Evolutionary conservation across 2,888 invertebrate genomes (phyloP).

Genomic region (Brenthis ino): DNA sequence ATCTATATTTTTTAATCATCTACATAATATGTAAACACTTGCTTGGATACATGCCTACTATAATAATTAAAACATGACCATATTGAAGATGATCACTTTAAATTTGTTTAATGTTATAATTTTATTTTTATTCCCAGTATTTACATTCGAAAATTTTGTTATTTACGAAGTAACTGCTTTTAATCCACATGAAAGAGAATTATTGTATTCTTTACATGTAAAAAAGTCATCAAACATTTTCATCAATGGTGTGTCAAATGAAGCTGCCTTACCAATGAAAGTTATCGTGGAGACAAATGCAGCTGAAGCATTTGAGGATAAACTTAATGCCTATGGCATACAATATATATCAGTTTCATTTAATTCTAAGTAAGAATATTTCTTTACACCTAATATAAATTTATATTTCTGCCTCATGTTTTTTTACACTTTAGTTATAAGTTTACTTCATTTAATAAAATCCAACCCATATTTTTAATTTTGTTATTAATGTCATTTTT

Average conservation of each 20-base stretch:
- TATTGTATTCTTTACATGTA: slow-evolving; percentile 53
- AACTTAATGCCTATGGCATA: slow-evolving; percentile 52
- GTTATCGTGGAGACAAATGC: slow-evolving; percentile 52
- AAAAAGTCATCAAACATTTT: slow-evolving; percentile 51
- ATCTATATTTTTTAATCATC: too few species aligned
- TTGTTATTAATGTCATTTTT: too few species aligned
- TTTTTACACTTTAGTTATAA: too few species aligned
- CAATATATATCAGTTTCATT: slow-evolving; percentile 48
- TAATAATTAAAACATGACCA: slow-evolving; percentile 14
- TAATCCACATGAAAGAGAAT: slow-evolving; percentile 56
- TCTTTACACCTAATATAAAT: not conserved
- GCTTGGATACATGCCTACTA: not conserved
- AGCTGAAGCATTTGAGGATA: slow-evolving; percentile 50
- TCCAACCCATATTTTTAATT: too few species aligned
- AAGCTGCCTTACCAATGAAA: slow-evolving; percentile 65
- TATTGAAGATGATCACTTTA: slow-evolving; percentile 15
- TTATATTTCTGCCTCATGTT: too few species aligned
- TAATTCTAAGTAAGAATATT: slow-evolving; percentile 46
- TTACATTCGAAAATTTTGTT: slow-evolving; percentile 43
- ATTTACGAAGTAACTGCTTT: slow-evolving; percentile 65
- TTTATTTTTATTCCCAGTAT: slow-evolving; percentile 11
- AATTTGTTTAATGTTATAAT: slow-evolving; percentile 25
- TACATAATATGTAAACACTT: too few species aligned
- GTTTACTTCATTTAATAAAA: too few species aligned
- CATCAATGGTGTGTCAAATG: slow-evolving; percentile 66